These are phyloP conservation scores for Manis crassicaudata DNA, from an alignment of 2,797 vertebrate genomes.

Conservation along the genomic window DNA sequence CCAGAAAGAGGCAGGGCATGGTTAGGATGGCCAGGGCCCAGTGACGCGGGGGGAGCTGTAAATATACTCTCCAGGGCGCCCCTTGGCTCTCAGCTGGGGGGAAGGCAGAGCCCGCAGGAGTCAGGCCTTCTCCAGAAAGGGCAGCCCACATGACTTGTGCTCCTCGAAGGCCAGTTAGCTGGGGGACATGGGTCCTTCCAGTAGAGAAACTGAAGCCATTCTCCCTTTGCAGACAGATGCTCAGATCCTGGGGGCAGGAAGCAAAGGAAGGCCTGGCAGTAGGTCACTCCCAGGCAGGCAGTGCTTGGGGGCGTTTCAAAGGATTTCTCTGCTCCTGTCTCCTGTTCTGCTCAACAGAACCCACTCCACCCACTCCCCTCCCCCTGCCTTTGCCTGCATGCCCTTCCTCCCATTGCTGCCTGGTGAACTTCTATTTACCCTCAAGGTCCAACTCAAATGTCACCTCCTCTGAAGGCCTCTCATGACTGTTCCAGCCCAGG, in stretches of 20 bases:
- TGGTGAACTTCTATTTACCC: not conserved
- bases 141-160: too few species aligned
- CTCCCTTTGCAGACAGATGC: not conserved
- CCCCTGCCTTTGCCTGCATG: not conserved
- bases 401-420: not conserved
- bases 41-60: not conserved
- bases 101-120: not conserved
- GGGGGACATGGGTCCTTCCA: not conserved
- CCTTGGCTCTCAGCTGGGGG: not conserved
- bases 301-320: not conserved
- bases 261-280: not conserved
- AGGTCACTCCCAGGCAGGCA: not conserved
- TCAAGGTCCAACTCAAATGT: too few species aligned
- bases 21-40: not conserved
- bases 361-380: fast-evolving
- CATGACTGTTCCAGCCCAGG: not conserved
- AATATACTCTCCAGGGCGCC: not conserved
- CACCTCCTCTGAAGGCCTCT: not conserved
- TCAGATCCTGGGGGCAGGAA: not conserved
- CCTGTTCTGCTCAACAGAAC: not conserved
- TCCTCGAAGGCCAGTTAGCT: not conserved
- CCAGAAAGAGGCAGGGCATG: not conserved
- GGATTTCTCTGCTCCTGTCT: not conserved
- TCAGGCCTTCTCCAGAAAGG: not conserved
- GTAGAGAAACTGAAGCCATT: not conserved